These are phyloP conservation scores for Calyptomena viridis DNA, from an alignment of 2,113 vertebrate genomes.

Conservation along the genomic window DNA sequence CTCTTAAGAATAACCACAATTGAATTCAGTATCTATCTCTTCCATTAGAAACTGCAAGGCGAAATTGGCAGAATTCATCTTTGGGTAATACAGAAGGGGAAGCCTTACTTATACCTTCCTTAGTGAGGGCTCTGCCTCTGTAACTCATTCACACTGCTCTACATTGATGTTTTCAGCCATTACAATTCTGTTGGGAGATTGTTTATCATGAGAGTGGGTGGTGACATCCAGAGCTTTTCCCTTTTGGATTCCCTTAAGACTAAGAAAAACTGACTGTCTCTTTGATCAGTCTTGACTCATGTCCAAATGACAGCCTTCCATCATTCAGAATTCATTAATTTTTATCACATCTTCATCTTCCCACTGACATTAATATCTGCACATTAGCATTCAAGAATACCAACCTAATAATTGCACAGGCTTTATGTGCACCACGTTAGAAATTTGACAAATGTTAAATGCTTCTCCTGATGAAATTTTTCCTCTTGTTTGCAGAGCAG, in stretches of 20 bases:
- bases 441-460: not conserved
- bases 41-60: not conserved
- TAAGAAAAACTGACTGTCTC: not conserved
- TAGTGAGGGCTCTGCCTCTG: not conserved
- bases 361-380: not conserved
- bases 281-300: not conserved
- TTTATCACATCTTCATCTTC: not conserved
- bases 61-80: not conserved
- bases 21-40: not conserved
- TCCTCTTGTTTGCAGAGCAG: not conserved
- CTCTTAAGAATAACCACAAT: not conserved
- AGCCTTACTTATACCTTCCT: not conserved
- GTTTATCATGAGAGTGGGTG: not conserved
- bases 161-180: not conserved
- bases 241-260: not conserved
- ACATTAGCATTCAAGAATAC: not conserved
- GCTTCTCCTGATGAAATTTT: not conserved
- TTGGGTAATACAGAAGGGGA: not conserved
- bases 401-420: not conserved
- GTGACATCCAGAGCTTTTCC: not conserved
- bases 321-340: not conserved
- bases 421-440: not conserved
- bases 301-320: not conserved
- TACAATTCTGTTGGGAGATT: not conserved
- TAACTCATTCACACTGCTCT: not conserved